Conservation (phyloP, 2,113 vertebrate genomes). For the Jaculus jaculus region DNA sequence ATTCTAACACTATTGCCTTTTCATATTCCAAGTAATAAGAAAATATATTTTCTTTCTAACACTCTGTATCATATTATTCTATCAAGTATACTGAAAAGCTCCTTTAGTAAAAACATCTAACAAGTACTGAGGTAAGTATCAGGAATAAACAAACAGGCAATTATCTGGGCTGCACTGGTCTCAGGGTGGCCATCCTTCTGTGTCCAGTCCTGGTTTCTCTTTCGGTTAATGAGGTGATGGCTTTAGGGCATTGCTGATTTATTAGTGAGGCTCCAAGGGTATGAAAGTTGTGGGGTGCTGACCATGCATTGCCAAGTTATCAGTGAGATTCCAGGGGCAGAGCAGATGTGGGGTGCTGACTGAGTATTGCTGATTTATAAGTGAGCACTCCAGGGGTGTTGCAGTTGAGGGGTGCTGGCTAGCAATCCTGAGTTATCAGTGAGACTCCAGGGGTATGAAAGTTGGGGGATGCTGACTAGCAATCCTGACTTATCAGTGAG, state of each 20-base stretch:
- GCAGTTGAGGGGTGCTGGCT: no score
- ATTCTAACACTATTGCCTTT: constrained; percentile 47
- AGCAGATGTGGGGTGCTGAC: no score
- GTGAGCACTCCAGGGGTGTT: no score
- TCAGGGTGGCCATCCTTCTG: not conserved
- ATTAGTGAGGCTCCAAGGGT: not conserved
- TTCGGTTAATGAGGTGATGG: not conserved
- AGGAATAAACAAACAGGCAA: not conserved
- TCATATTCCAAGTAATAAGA: constrained; percentile 62
- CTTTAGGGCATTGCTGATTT: not conserved
- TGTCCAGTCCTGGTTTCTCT: not conserved
- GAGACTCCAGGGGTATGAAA: not conserved
- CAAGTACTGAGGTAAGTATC: not conserved
- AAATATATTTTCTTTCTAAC: constrained; percentile 64
- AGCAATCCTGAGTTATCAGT: no score
- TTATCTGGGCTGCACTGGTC: not conserved
- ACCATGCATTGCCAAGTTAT: no score
- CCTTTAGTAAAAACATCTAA: constrained; percentile 11
- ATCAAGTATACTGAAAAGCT: not conserved
- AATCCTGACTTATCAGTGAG: no score
- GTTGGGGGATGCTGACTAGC: not conserved
- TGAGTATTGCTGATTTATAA: no score
- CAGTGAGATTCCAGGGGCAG: no score
- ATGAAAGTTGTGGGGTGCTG: no score
- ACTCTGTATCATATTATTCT: constrained; percentile 59